Evolutionary conservation across 2,113 vertebrate species (phyloP), one percentile per base, ranked within the genome.

Genomic region (Bucco capensis): DNA sequence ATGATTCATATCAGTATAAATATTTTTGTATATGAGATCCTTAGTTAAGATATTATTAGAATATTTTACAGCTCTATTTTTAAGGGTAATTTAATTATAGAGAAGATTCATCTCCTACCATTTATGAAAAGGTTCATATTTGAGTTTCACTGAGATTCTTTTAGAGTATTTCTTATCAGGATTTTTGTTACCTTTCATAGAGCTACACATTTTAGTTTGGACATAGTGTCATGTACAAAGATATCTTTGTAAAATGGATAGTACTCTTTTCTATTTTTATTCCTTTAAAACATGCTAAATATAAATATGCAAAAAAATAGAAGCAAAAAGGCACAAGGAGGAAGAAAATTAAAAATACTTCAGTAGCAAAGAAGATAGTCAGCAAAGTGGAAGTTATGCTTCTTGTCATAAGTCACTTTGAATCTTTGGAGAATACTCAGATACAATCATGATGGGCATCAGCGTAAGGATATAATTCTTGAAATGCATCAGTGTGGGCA

Each of bases 231-330:
- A 57, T 65, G 44, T 74, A 74, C 58, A 82, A 86, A 95, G 79
- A 94, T 65, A 91, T 62, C 84, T 69, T 86, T 92, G 44, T 86
- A 96, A 95, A 81, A 73, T 9, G 71, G 35, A 65, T 91, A 80
- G 22, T 28, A 35, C 46, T 90, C 19, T 78, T 40, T 80, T 92
- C 90, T 91, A 81, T 92, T 94, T 89, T 93, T 82, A 70, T 88
- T 86, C 69, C 61, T 90, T 81, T 88, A 93, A 92, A 40, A 92
- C 58, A 37, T 28, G 46, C 82, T 93, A 96, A 95, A 85, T 91
- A 58, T 84, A 82, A 87, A 77, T 80, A 42, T 57, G 31, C 24
- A 51, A 50, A 92, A 72, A 76, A 86, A 40, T 44, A 64, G 82
- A 89, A 61, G 40, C n/a, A 58, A 76, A 95, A 94, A 93, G 49